These are phyloP conservation scores for Drosophila baimaii DNA, from an alignment of 1,140 invertebrate species.

Conservation along the genomic window DNA sequence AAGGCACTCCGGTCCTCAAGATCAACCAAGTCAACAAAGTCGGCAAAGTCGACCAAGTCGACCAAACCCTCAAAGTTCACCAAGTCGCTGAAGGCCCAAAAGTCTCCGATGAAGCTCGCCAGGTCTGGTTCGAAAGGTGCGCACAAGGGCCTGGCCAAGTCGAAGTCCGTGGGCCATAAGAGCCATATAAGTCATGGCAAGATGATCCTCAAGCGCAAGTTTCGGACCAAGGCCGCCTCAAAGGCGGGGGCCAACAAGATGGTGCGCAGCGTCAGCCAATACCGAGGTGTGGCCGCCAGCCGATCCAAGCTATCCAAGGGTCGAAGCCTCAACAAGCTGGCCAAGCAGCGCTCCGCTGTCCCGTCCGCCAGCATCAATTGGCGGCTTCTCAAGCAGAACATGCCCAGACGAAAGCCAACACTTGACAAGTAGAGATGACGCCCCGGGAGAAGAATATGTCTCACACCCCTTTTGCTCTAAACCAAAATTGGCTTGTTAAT, in stretches of 20 bases:
- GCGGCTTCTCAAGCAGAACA: slow-evolving; percentile 59
- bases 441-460: not conserved
- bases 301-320: slow-evolving; percentile 44
- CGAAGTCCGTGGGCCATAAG: slow-evolving; percentile 22
- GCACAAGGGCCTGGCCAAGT: slow-evolving; percentile 30
- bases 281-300: slow-evolving; percentile 32
- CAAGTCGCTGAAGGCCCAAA: not conserved
- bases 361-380: slow-evolving; percentile 64
- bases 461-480: not conserved
- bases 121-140: slow-evolving; percentile 3
- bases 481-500: not conserved
- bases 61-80: not conserved
- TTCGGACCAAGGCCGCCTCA: slow-evolving; percentile 11
- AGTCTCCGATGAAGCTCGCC: slow-evolving; percentile 2
- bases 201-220: slow-evolving; percentile 61
- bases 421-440: slow-evolving; percentile 9
- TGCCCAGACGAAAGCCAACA: slow-evolving; percentile 39
- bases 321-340: slow-evolving; percentile 33
- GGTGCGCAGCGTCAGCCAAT: slow-evolving; percentile 61
- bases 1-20: slow-evolving; percentile 44
- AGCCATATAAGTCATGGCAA: slow-evolving; percentile 45
- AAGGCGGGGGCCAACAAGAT: slow-evolving; percentile 38
- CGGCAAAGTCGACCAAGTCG: not conserved
- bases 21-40: slow-evolving; percentile 40
- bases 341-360: not conserved